Conservation (phyloP, 2,797 vertebrate genomes). For the Simalia tracyae region DNA sequence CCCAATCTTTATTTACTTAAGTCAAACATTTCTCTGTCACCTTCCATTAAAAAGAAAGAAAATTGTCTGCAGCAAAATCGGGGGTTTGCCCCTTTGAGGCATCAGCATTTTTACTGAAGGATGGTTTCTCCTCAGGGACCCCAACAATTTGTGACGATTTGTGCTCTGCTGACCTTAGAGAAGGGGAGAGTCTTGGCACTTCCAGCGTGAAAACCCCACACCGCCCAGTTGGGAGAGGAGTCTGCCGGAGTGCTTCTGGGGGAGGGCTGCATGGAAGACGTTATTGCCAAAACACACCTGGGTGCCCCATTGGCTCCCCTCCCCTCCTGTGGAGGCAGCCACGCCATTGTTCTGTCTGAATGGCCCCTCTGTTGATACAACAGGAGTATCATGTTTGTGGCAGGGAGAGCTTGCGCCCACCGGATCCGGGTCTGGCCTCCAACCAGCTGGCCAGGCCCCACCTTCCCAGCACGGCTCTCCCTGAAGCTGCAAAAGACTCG, state of each 20-base stretch:
- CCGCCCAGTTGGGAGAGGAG: background rate
- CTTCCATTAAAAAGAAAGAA: background rate
- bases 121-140: background rate
- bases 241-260: background rate
- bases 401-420: background rate
- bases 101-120: no score
- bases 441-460: background rate
- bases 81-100: background rate
- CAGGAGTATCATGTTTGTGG: background rate
- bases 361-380: constrained; percentile 2
- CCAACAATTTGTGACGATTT: background rate
- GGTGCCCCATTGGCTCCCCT: rapidly evolving
- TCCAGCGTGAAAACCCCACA: background rate
- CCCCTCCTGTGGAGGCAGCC: background rate
- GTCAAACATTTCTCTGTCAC: no score
- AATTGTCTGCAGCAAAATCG: background rate
- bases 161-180: background rate
- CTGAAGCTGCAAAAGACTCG: no score
- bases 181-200: background rate
- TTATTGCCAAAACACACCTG: rapidly evolving
- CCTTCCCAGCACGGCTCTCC: no score
- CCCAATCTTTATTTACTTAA: background rate
- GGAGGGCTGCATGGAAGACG: background rate
- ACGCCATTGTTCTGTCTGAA: background rate
- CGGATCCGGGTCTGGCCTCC: background rate